Evolutionary conservation across 1,140 invertebrate species (phyloP), one percentile per base, ranked within the genome.

Genomic region (Pomacea maculata): DNA sequence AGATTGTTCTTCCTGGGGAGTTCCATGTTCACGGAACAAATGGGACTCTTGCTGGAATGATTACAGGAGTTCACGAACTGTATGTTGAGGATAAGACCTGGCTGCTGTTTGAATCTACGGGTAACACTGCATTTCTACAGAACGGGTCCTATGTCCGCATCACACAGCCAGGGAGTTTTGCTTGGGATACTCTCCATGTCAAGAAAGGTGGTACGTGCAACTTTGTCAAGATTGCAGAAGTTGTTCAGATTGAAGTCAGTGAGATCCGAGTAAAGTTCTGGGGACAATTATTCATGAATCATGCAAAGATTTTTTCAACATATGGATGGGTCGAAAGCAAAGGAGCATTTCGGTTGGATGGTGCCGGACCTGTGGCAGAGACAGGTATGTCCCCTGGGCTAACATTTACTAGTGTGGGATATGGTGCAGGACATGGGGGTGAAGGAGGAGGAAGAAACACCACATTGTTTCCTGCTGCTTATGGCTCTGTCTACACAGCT

Each of bases 351-450:
- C 85, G 87, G 63, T 75, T 88, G 55, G 84, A 85, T 78, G 86
- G 86, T 25, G 82, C 83, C 72, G 87, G 87, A 7, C 61, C 85
- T 78, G 64, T 21, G n/a, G 73, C 85, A 29, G 85, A 85, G 64
- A 52, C 67, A 57, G 87, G 87, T 29, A 72, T 68, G 61, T 84
- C 86, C 17, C 83, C 84, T 52, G 87, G 87, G 19, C n/a, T 54
- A 15, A 86, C 86, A 8, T 75, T 87, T 14, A 75, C 65, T 75
- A 77, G 82, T 25, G 74, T 82, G 55, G 85, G 85, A 57, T 87
- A 84, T 82, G 87, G 87, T 54, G 87, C 86, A 25, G 84, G 85
- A 61, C 84, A 88, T 85, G 87, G 87, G 71, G 87, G 87, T 15
- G 79, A 83, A 70, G 87, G 86, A 67, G 87, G 87, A 61, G 84